phyloP scores from a whole-genome alignment of 2,888 invertebrate genomes.

The Phaedon cochleariae region DNA sequence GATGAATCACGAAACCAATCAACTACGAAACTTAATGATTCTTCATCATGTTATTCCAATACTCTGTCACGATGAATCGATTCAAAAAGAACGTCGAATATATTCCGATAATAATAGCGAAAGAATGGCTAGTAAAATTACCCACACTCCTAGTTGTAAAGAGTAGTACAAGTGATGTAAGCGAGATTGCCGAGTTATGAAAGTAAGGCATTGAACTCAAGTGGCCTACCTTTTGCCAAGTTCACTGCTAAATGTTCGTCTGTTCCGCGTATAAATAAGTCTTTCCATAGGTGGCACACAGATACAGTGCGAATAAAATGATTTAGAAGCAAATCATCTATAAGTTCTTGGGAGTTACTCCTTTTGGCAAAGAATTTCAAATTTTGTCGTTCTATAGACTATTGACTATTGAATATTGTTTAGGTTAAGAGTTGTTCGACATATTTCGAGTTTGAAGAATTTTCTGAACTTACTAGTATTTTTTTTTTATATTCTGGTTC shows the following conservation, averaged over 20 bases:
- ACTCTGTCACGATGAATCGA: not conserved
- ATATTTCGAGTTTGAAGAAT: too few relatives aligned
- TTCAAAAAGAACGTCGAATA: conserved; percentile 1
- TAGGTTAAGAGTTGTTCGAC: too few relatives aligned
- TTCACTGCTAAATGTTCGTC: conserved; percentile 52
- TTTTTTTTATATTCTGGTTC: too few relatives aligned
- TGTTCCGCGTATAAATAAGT: not conserved
- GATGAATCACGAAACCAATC: too few relatives aligned
- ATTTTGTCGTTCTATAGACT: too few relatives aligned
- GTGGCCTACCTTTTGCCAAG: conserved; percentile 61
- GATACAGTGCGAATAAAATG: not conserved
- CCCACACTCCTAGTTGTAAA: conserved; percentile 43
- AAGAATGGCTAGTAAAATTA: conserved; percentile 42
- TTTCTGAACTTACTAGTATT: too few relatives aligned
- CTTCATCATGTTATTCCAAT: too few relatives aligned
- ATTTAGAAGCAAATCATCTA: too few relatives aligned
- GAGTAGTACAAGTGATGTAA: conserved; percentile 60
- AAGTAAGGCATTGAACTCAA: conserved; percentile 62
- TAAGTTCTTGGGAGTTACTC: too few relatives aligned
- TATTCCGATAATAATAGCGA: conserved; percentile 7
- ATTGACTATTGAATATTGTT: too few relatives aligned
- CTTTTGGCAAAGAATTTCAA: too few relatives aligned
- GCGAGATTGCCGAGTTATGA: conserved; percentile 61
- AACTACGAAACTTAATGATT: too few relatives aligned
- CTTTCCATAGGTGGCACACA: not conserved